Evolutionary conservation across 2,888 invertebrate genomes (phyloP).

Genomic region (Tromatobia lineatoria): DNA sequence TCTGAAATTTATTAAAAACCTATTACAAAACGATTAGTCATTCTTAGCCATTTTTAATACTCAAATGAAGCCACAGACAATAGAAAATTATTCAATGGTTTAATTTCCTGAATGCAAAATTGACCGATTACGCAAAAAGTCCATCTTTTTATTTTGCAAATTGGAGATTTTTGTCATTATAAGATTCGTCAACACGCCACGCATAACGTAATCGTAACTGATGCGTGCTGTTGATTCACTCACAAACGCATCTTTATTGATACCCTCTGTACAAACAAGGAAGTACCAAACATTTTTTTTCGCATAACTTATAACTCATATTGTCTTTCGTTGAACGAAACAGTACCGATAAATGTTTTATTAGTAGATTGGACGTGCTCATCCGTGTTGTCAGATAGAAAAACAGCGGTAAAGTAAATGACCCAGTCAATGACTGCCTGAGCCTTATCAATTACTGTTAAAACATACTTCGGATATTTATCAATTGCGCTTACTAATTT

Average conservation of each 20-base stretch:
- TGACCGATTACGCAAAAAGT: too few relatives aligned
- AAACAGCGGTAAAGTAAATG: background rate
- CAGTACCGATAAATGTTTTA: background rate
- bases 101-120: too few relatives aligned
- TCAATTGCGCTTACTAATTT: background rate
- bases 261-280: background rate
- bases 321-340: background rate
- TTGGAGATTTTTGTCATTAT: background rate
- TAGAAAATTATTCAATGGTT: background rate
- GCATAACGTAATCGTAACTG: background rate
- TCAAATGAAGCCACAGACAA: background rate
- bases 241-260: background rate
- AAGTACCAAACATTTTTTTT: background rate
- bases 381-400: background rate
- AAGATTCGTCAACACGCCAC: background rate
- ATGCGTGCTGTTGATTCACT: background rate
- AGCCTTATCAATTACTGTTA: background rate
- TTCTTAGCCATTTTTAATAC: too few relatives aligned
- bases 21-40: too few relatives aligned
- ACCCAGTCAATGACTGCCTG: background rate
- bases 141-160: background rate
- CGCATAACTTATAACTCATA: background rate
- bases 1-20: too few relatives aligned
- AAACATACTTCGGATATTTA: background rate
- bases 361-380: background rate